Evolutionary conservation across 2,113 vertebrate genomes (phyloP), one percentile per base, ranked within the genome.

Genomic region (Chaetorhynchus papuensis): DNA sequence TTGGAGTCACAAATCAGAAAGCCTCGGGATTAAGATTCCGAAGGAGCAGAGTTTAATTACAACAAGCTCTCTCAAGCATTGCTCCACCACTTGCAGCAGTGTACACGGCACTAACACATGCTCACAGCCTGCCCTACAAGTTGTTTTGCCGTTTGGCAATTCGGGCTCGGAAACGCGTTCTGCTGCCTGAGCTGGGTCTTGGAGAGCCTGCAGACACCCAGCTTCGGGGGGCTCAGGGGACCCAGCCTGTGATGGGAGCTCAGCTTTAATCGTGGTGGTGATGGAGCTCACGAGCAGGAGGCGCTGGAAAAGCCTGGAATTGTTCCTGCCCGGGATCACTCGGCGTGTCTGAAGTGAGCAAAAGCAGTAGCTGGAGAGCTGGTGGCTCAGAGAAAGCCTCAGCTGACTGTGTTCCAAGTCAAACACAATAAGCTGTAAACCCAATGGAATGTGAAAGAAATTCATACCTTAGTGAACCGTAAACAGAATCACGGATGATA

Each of bases 381-480:
- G 69, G 76, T 94, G 94, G 93, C 87, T 92, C 49, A 27, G 8
- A 14, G 84, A 72, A 39, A 88, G 72, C 95, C 94, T 35, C n/a
- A 60, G 87, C 83, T 96, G 93, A 87, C 41, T 49, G 89, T 37
- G 72, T 84, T 96, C 96, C 97, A 96, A 97, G 89, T 65, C 91
- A 94, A 95, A 96, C 94, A 96, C 82, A 97, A 60, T 87, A 64
- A 96, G 80, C 10, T 15, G 92, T 90, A 93, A 95, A 96, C 31
- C 49, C 63, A 59, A 52, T 83, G 94, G 96, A 96, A 96, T 96
- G 94, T 72, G 89, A 90, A 83, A 92, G 91, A 96, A 96, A 96
- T 91, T 96, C 91, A 94, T 96, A 92, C 90, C 91, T 85, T 92
- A 41, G 82, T 83, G 93, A 96, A 94, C 93, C 44, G 13, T 97